Percentiles rank a stretch among this genome's conserved stretches.
These are phyloP conservation scores for Syngnathus rostellatus DNA, from an alignment of 2,797 vertebrate species.

Conservation along the genomic window DNA sequence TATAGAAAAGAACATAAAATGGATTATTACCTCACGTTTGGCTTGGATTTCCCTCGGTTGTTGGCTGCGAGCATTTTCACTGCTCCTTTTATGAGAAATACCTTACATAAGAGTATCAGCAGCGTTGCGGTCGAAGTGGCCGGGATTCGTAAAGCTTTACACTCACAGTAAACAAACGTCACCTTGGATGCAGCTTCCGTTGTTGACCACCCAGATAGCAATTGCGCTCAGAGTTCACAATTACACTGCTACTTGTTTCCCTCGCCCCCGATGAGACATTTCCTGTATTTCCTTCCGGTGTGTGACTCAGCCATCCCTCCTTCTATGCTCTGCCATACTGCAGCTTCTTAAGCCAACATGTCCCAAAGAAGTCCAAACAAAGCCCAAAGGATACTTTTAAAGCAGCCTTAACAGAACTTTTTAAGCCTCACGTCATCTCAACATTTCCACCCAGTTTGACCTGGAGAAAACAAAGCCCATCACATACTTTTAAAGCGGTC, in stretches of 20 bases:
- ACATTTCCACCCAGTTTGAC: too few species aligned
- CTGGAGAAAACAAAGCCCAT: neutral
- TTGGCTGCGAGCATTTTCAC: neutral
- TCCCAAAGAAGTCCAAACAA: neutral
- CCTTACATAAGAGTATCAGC: constrained; percentile 1
- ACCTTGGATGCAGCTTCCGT: constrained; percentile 21
- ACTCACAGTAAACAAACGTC: neutral
- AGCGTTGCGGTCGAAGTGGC: neutral
- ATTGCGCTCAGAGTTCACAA: constrained; percentile 57
- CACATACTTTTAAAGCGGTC: neutral
- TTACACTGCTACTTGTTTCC: constrained; percentile 57
- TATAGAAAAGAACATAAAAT: neutral
- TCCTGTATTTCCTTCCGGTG: constrained; percentile 66
- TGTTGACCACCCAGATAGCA: constrained; percentile 62
- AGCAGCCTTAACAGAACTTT: too few species aligned
- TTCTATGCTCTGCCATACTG: neutral
- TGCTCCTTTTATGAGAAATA: neutral
- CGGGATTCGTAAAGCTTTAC: neutral
- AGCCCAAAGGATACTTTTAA: neutral
- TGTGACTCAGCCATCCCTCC: constrained; percentile 36
- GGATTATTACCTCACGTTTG: neutral
- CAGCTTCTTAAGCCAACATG: neutral
- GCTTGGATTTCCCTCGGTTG: neutral
- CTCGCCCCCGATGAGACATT: constrained; percentile 50
- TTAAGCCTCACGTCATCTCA: too few species aligned